Base-by-base conservation (phyloP, 2,888 invertebrate species). In the Idaea dimidiata region DNA sequence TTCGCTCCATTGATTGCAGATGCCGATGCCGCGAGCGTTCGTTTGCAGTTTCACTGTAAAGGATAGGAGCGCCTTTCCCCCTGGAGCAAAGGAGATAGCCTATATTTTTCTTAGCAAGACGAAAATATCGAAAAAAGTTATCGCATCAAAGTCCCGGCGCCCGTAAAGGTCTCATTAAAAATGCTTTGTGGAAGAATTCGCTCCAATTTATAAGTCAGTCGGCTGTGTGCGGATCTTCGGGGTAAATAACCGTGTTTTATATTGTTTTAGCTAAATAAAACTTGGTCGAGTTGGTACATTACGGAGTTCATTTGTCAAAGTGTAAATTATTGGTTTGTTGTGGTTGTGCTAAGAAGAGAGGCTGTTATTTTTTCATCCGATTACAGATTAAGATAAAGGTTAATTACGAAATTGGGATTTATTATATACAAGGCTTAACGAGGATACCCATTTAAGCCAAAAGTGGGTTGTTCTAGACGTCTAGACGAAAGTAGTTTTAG, bases 1-100 rank as follows among this genome's bases (percentile, higher is more conserved):
- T 87, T 86, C 91, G 91, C 88, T 88, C 88, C 91, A 92, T 91
- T 91, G 91, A 89, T 88, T 91, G 88, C 90, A 91, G 90, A 90
- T 88, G 87, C 88, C 86, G 90, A 90, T 88, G 87, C 88, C 86
- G 83, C 80, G 80, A 83, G 84, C 83, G 81, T 83, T 81, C 84
- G 83, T 88, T 85, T 86, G 85, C 88, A 86, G 83, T 84, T 75
- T 79, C 75, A 74, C 72, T 68, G 77, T 87, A 65, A 69, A 83
- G 73, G 87, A 88, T 67, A 73, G 70, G 64, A 63, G 71, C 71
- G 82, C 73, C 66, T 69, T 62, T 65, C 61, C 43, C 62, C 57
- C 72, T 71, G 70, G 81, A 66, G 66, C 67, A 82, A 88, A 70
- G 73, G 76, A 72, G 88, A 87, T 72, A 65, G 74, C 71, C 70